These are phyloP conservation scores for Entomyzon cyanotis DNA, from an alignment of 2,113 vertebrate species.

Conservation along the genomic window DNA sequence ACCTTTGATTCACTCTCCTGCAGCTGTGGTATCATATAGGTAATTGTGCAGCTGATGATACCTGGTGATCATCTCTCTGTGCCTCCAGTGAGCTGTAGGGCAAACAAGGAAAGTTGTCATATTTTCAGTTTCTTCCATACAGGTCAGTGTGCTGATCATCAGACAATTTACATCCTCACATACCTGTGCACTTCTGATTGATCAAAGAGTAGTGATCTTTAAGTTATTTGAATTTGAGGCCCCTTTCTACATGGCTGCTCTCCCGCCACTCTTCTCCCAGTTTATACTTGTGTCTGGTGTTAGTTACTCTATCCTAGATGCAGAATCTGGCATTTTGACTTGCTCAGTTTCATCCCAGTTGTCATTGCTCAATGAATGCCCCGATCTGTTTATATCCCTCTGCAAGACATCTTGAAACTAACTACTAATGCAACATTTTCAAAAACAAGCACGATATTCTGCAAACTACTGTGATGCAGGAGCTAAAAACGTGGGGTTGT, in stretches of 20 bases:
- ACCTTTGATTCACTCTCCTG: neutral
- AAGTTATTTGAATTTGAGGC: neutral
- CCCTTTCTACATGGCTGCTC: neutral
- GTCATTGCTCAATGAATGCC: neutral
- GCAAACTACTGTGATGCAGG: neutral
- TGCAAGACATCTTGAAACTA: neutral
- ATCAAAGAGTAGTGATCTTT: neutral
- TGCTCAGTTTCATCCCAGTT: neutral
- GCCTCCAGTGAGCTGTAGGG: neutral
- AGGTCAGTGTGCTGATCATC: neutral
- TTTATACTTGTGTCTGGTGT: neutral
- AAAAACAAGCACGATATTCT: neutral
- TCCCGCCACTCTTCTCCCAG: neutral
- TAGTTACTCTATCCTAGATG: neutral
- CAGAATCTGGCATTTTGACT: neutral
- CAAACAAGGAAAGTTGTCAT: neutral
- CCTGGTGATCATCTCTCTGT: neutral
- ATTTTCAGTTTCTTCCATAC: neutral
- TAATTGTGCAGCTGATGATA: neutral
- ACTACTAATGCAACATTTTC: neutral
- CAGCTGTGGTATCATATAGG: neutral
- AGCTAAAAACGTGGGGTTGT: neutral
- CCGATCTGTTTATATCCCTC: neutral
- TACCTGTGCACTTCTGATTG: rapidly evolving
- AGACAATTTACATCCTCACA: neutral